Percentiles rank a stretch among this genome's conserved stretches.
phyloP scores from a whole-genome alignment of 2,113 vertebrate genomes.

The Aegithalos caudatus region DNA sequence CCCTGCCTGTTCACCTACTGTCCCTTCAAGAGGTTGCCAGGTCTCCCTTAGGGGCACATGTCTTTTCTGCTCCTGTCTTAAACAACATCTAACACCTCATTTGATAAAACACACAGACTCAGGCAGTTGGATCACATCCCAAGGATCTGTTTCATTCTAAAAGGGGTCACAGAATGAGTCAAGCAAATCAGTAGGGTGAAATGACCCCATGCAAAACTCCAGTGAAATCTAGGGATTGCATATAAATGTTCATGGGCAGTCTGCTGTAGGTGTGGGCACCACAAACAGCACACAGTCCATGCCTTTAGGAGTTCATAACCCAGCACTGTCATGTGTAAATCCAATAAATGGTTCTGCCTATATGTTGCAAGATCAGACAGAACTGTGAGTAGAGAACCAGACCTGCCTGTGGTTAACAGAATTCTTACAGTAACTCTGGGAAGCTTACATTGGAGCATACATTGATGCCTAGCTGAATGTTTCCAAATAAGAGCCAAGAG shows the following conservation, averaged over 20 bases:
- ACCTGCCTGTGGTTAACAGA: constrained; percentile 43
- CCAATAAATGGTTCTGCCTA: neutral
- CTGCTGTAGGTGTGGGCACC: neutral
- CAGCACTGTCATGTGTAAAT: neutral
- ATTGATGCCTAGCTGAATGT: constrained; percentile 8
- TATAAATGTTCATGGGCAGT: no score
- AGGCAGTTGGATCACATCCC: neutral
- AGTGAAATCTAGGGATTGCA: neutral
- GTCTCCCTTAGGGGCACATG: neutral
- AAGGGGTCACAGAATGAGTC: neutral
- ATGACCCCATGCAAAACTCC: neutral
- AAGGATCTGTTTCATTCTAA: neutral
- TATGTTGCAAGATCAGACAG: neutral
- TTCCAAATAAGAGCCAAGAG: constrained; percentile 41
- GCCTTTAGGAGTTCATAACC: neutral
- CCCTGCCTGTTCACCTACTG: neutral
- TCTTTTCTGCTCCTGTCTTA: neutral
- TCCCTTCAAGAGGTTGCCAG: neutral
- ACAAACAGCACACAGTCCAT: neutral
- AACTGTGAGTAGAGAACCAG: neutral
- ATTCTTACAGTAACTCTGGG: constrained; percentile 35
- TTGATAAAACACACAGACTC: neutral
- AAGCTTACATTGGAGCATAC: constrained; percentile 14
- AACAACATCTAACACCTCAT: neutral
- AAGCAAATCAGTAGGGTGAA: neutral